Conservation (phyloP, 2,113 vertebrate genomes). For the Prunella himalayana region DNA sequence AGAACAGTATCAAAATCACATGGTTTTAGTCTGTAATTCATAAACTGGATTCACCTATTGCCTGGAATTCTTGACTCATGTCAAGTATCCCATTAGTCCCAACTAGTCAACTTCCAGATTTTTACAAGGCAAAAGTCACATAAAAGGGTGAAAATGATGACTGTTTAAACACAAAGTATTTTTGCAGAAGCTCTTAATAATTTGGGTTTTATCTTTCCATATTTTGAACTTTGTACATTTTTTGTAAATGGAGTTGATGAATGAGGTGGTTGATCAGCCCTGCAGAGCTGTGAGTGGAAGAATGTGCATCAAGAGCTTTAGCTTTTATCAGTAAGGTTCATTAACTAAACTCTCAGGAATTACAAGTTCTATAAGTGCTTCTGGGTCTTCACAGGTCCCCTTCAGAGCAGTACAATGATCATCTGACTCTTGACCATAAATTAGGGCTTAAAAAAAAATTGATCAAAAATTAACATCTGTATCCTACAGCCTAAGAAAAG, state of each 20-base stretch:
- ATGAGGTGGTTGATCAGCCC: slow-evolving; percentile 38
- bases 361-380: slow-evolving; percentile 81
- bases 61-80: slow-evolving; percentile 47
- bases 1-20: not conserved
- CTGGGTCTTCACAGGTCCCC: slow-evolving; percentile 75
- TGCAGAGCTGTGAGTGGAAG: slow-evolving; percentile 71
- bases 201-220: slow-evolving; percentile 54
- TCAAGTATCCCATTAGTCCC: slow-evolving; percentile 29
- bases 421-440: slow-evolving; percentile 63
- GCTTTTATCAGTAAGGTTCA: slow-evolving; percentile 90
- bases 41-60: not conserved
- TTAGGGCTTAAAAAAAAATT: slow-evolving; percentile 61
- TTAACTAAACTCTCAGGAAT: slow-evolving; percentile 93
- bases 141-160: not conserved
- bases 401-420: slow-evolving; percentile 70
- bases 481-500: slow-evolving; percentile 65
- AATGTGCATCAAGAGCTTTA: slow-evolving; percentile 68
- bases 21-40: not conserved
- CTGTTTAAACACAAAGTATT: not conserved
- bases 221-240: slow-evolving; percentile 29
- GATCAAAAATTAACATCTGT: slow-evolving; percentile 49
- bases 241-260: slow-evolving; percentile 40
- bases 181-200: not conserved
- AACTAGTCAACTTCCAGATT: not conserved
- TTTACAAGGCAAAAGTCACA: not conserved